Conservation (phyloP, 2,888 invertebrate genomes). For the Macropis europaea region DNA sequence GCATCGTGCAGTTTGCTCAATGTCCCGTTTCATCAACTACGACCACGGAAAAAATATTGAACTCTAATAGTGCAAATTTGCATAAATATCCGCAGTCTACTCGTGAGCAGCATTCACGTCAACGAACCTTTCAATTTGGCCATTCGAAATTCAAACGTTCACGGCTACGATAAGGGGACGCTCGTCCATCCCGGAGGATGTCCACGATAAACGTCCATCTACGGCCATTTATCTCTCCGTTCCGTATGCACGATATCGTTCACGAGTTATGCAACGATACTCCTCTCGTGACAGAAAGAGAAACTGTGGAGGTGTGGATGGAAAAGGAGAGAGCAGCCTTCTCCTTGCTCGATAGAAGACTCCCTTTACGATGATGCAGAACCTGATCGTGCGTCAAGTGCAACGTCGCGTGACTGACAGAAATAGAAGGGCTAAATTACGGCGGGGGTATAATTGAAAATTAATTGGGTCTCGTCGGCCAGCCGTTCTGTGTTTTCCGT, state of each 20-base stretch:
- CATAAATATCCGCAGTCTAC: too few species aligned
- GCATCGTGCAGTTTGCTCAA: too few species aligned
- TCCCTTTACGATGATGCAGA: constrained; percentile 31
- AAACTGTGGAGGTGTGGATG: too few species aligned
- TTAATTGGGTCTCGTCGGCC: constrained; percentile 48
- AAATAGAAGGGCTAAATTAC: constrained; percentile 48
- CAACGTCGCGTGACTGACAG: constrained; percentile 57
- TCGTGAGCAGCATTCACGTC: background rate
- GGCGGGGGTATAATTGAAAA: constrained; percentile 52
- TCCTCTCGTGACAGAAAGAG: background rate
- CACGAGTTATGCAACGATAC: constrained; percentile 33
- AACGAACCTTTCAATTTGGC: background rate
- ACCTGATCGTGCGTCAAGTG: constrained; percentile 56
- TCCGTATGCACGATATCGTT: constrained; percentile 20
- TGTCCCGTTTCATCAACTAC: too few species aligned
- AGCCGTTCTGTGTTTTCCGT: constrained; percentile 8
- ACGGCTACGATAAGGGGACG: background rate
- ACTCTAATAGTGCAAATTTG: too few species aligned
- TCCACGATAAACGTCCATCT: constrained; percentile 23
- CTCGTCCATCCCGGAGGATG: background rate
- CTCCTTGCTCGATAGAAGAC: constrained; percentile 13
- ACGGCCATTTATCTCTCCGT: constrained; percentile 13
- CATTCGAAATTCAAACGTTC: background rate
- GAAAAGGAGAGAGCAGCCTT: background rate
- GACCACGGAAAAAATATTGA: too few species aligned